Evolutionary conservation across 1,140 invertebrate genomes (phyloP), one percentile per base, ranked within the genome.

Genomic region (Pantala flavescens): DNA sequence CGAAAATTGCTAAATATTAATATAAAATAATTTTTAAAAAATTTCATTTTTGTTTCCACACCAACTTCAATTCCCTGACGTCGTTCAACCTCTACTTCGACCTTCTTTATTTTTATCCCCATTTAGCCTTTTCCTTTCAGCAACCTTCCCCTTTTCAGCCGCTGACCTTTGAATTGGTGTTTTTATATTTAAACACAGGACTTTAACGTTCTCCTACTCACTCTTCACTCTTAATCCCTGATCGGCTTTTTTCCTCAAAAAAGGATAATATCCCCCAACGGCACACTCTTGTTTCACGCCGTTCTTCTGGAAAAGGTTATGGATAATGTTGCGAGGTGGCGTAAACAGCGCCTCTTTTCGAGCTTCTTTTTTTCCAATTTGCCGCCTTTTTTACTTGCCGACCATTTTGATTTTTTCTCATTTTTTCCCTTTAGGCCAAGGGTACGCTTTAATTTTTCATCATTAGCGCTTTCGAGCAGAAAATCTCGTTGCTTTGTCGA

Each of bases 161-260:
- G 49, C 12, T 14, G 49, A 63, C 49, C 49, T 63, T 63, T 63
- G 49, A 63, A 21, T 63, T 63, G 3, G 12, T 63, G 14, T 63
- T 16, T 63, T 16, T 21, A 19, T 63, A 63, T 63, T 63, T 63
- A 63, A 19, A 63, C 16, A 21, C n/a, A 3, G 49, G 49, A 19
- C 16, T 63, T 63, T 16, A 63, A 12, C 12, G 16, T 63, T 16
- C 49, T 63, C 14, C n/a, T 63, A 19, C n/a, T 63, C 49, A 63
- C 49, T 16, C 49, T 63, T 63, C 49, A 63, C 49, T 63, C 49
- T 63, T 63, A 63, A 63, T 63, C 49, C 49, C 49, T 63, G 49
- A 63, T 63, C n/a, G 49, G 49, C n/a, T 63, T 63, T 63, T 63
- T 63, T 63, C 14, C 14, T 63, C 16, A 63, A 63, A 21, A 21